These are phyloP conservation scores for Habrosyne pyritoides DNA, from an alignment of 2,888 invertebrate genomes.

Conservation along the genomic window DNA sequence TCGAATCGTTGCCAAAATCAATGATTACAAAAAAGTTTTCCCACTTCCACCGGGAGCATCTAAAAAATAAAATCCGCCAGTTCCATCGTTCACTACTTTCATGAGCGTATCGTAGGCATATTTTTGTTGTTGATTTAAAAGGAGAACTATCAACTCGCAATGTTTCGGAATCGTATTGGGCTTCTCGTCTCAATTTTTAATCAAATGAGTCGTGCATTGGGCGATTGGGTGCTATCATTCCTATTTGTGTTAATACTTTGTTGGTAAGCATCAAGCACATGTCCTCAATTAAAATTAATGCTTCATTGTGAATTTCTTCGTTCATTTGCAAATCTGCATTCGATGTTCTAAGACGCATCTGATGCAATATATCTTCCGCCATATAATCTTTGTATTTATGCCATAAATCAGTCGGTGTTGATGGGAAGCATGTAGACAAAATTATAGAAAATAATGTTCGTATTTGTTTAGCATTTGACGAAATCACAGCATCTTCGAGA, in stretches of 20 bases:
- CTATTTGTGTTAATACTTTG: conserved; percentile 35
- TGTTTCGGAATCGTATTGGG: conserved; percentile 28
- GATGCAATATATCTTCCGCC: conserved; percentile 25
- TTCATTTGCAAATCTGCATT: background rate
- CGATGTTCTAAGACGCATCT: background rate
- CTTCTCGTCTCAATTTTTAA: conserved; percentile 27
- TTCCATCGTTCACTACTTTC: conserved; percentile 30
- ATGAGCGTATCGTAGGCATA: conserved; percentile 33
- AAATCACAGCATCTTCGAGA: conserved; percentile 24
- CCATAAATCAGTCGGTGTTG: conserved; percentile 25
- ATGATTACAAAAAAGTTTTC: too few species aligned
- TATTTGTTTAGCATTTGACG: conserved; percentile 26
- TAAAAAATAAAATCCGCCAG: conserved; percentile 31
- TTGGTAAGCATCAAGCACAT: conserved; percentile 28
- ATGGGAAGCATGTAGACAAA: conserved; percentile 29
- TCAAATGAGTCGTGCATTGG: conserved; percentile 26
- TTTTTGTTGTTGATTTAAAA: conserved; percentile 34
- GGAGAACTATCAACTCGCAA: conserved; percentile 32
- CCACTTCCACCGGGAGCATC: conserved; percentile 32
- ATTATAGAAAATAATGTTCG: conserved; percentile 32
- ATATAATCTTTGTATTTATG: conserved; percentile 27
- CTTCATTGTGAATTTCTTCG: background rate
- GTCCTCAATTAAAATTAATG: background rate
- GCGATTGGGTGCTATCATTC: conserved; percentile 34
- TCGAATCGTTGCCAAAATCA: too few species aligned